Evolutionary conservation across 2,113 vertebrate species (phyloP), one percentile per base, ranked within the genome.

Genomic region (Salvelinus sp.): DNA sequence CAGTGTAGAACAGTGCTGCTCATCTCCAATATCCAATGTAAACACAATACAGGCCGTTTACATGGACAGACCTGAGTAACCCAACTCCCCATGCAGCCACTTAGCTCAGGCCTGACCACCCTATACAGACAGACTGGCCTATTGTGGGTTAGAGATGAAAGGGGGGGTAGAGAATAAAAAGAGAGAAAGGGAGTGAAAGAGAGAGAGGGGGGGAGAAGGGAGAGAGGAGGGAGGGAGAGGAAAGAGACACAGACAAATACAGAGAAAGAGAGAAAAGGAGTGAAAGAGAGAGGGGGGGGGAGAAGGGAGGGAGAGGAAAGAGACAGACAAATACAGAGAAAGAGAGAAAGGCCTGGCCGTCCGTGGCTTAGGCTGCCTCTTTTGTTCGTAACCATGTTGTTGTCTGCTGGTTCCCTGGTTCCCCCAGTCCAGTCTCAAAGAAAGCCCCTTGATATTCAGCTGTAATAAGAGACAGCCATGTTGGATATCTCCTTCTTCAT

Each of bases 21-120:
- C 62, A 25, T 79, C 72, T 74, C 67, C 47, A 14, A 62, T 76
- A 70, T 67, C 73, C 73, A 68, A 70, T 69, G 14, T 63, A 79
- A 48, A 76, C 50, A 72, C 69, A 76, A 72, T 20, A 47, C 54
- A 6, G 74, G 63, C 23, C 50, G 10, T 69, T 47, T 64, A 38
- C 57, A 70, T 62, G 58, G 70, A 33, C 28, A 77, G 13, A 33
- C 28, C 75, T 44, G 44, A 27, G 74, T 64, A 81, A 81, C 75
- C 47, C 58, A 63, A 80, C 14, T 58, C 70, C 66, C 66, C n/a
- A 54, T 54, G 50, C 13, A 13, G 57, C n/a, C 60, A 75, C 57
- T 73, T 44, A 66, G 60, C 58, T 72, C 63, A 72, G 73, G 62
- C 33, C 48, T 30, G 30, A 54, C 66, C 28, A 64, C 66, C 28